These are phyloP conservation scores for Phallusia fumigata DNA, from an alignment of 23 tunicate species.

Conservation along the genomic window DNA sequence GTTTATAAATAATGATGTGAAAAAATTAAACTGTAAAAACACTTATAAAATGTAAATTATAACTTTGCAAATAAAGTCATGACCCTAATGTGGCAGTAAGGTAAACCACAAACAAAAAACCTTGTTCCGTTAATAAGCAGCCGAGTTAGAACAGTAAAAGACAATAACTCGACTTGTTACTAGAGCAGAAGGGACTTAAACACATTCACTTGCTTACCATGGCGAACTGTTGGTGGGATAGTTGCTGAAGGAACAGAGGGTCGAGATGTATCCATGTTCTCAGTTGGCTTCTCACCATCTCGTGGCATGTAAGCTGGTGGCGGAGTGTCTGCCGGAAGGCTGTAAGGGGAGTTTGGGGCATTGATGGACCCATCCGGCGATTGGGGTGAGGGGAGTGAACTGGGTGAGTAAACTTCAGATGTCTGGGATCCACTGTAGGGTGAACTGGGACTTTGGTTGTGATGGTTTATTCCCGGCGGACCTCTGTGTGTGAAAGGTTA, in stretches of 20 bases:
- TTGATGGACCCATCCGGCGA: slow-evolving; percentile 81
- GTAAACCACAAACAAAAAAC: too few relatives aligned
- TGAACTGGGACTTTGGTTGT: slow-evolving; percentile 51
- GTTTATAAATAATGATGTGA: too few relatives aligned
- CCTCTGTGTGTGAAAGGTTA: not conserved
- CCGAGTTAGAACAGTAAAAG: too few relatives aligned
- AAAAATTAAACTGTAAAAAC: too few relatives aligned
- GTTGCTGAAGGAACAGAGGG: not conserved
- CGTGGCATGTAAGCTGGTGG: slow-evolving; percentile 95
- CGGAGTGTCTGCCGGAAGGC: slow-evolving; percentile 93
- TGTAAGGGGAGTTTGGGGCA: slow-evolving; percentile 93
- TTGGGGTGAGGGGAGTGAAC: slow-evolving; percentile 60
- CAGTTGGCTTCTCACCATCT: slow-evolving; percentile 46
- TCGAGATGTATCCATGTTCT: slow-evolving; percentile 60
- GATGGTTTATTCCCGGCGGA: slow-evolving; percentile 20
- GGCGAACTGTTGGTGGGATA: not conserved
- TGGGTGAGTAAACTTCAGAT: slow-evolving; percentile 32
- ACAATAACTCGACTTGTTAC: too few relatives aligned
- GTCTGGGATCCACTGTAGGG: slow-evolving; percentile 54
- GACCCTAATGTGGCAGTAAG: too few relatives aligned
- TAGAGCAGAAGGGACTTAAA: too few relatives aligned
- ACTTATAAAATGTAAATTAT: too few relatives aligned
- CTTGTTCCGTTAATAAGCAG: too few relatives aligned
- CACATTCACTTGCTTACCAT: not conserved
- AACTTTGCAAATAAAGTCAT: too few relatives aligned